phyloP scores from a whole-genome alignment of 2,113 vertebrate species.

The Eclectus roratus region DNA sequence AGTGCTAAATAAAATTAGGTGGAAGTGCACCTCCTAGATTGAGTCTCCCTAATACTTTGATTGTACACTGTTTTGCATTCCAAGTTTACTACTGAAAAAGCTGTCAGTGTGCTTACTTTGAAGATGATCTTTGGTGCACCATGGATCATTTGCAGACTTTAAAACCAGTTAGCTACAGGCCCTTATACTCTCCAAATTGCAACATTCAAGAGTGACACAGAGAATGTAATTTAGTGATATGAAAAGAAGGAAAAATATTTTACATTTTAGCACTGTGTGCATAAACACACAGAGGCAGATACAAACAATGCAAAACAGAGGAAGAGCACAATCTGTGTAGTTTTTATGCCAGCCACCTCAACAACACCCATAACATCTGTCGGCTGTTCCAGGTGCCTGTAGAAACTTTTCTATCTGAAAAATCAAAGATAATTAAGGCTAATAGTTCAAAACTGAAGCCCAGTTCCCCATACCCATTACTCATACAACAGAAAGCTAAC shows the following conservation, averaged over 20 bases:
- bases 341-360: neutral
- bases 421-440: neutral
- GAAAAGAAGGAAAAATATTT: neutral
- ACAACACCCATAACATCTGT: neutral
- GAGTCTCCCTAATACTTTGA: neutral
- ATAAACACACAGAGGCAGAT: neutral
- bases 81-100: neutral
- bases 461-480: neutral
- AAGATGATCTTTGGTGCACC: neutral
- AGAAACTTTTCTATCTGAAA: neutral
- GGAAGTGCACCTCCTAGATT: neutral
- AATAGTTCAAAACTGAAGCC: neutral
- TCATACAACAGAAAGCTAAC: neutral
- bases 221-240: neutral
- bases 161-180: neutral
- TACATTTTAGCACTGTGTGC: neutral
- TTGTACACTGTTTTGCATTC: neutral
- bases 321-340: neutral
- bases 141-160: neutral
- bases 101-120: neutral
- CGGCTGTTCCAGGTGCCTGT: neutral
- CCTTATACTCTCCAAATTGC: neutral
- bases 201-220: neutral
- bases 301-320: neutral
- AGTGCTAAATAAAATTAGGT: neutral